Conservation (phyloP, 2,888 invertebrate genomes). For the Sinopyrophorus schimmeli region DNA sequence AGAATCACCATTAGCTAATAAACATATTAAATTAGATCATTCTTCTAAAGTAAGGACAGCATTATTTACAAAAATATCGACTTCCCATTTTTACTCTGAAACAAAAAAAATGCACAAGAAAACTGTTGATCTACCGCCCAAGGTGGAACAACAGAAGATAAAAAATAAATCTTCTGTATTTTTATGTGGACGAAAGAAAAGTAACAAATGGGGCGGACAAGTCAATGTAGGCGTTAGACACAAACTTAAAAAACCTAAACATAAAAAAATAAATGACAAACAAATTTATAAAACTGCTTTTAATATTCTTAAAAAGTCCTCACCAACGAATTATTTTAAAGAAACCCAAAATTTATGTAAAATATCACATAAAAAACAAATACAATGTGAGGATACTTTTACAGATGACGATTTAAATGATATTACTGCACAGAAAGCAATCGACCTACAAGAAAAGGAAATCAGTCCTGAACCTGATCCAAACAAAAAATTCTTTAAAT, state of each 20-base stretch:
- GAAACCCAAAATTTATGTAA: slow-evolving; percentile 35
- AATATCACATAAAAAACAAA: slow-evolving; percentile 5
- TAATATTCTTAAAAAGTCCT: slow-evolving; percentile 45
- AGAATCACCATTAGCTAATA: slow-evolving; percentile 20
- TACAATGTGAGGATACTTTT: neutral
- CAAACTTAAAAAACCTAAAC: slow-evolving; percentile 65
- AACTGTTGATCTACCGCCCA: slow-evolving; percentile 2
- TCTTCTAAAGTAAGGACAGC: slow-evolving; percentile 51
- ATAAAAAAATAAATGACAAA: slow-evolving; percentile 45
- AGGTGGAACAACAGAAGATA: slow-evolving; percentile 13
- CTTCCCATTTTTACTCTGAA: slow-evolving; percentile 63
- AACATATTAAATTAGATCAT: slow-evolving; percentile 40
- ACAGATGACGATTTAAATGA: neutral
- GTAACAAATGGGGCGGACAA: slow-evolving; percentile 57
- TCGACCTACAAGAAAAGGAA: too few relatives aligned
- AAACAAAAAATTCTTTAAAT: slow-evolving; percentile 56
- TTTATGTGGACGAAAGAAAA: slow-evolving; percentile 50
- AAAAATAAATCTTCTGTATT: slow-evolving; percentile 27
- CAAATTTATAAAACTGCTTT: slow-evolving; percentile 43
- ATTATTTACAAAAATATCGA: slow-evolving; percentile 53
- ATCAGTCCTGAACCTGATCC: slow-evolving; percentile 35
- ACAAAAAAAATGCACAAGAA: slow-evolving; percentile 31
- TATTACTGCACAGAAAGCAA: slow-evolving; percentile 1
- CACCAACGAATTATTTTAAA: slow-evolving; percentile 41
- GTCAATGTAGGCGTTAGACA: slow-evolving; percentile 71